A percentile compares a stretch with the other conserved stretches of the same genome.
Conservation (phyloP, 2,113 vertebrate genomes). For the Polypterus bichir region DNA sequence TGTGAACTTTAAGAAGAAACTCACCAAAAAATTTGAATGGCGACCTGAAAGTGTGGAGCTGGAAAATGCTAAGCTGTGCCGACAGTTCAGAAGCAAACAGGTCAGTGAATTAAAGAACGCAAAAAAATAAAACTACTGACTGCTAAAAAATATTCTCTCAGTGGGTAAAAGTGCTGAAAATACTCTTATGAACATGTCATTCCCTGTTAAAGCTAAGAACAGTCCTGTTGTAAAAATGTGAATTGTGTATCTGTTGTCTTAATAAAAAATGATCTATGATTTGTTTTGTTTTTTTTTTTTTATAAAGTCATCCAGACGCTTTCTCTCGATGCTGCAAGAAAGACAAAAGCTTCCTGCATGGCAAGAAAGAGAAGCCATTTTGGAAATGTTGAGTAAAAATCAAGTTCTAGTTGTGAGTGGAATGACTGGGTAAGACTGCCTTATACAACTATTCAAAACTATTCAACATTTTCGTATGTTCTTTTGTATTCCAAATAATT, state of each 20-base stretch:
- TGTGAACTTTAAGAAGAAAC: slow-evolving; percentile 71
- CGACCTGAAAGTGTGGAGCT: slow-evolving; percentile 48
- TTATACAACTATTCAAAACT: neutral
- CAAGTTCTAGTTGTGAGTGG: slow-evolving; percentile 92
- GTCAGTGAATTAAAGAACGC: slow-evolving; percentile 32
- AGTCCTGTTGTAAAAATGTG: too few species aligned
- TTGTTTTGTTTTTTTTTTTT: slow-evolving; percentile 16
- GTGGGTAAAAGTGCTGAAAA: too few species aligned
- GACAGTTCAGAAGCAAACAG: slow-evolving; percentile 65
- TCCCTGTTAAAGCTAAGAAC: too few species aligned
- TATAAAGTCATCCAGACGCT: slow-evolving; percentile 67
- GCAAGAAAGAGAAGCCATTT: slow-evolving; percentile 70
- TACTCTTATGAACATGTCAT: too few species aligned
- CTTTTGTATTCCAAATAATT: too few species aligned
- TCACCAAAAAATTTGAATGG: slow-evolving; percentile 50
- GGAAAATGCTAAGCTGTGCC: slow-evolving; percentile 72
- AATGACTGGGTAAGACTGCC: slow-evolving; percentile 80
- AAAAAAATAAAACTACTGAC: neutral
- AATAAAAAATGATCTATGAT: neutral
- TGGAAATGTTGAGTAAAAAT: slow-evolving; percentile 52
- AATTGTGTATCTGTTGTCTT: too few species aligned
- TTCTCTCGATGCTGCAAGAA: slow-evolving; percentile 71
- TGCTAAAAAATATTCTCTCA: neutral
- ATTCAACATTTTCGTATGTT: too few species aligned
- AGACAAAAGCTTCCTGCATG: slow-evolving; percentile 83